phyloP scores from a whole-genome alignment of 1,140 invertebrate genomes.

The Anoplophora glabripennis region DNA sequence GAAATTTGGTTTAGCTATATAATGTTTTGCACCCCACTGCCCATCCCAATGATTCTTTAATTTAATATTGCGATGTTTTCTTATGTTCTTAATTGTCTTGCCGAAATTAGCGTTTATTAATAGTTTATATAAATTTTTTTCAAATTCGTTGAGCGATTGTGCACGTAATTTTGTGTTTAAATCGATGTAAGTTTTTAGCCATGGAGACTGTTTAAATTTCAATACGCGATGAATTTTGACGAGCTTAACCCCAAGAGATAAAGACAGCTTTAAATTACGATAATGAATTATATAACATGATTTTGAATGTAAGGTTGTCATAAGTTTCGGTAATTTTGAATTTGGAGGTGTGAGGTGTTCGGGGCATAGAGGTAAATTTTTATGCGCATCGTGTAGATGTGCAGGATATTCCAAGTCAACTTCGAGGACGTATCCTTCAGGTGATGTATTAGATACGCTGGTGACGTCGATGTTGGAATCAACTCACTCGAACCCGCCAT shows the following conservation, averaged over 20 bases:
- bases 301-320: conserved; percentile 31
- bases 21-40: conserved; percentile 17
- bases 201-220: conserved; percentile 53
- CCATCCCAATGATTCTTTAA: conserved; percentile 19
- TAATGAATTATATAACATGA: conserved; percentile 48
- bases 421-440: conserved; percentile 56
- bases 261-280: conserved; percentile 52
- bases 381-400: conserved; percentile 53
- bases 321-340: conserved; percentile 34
- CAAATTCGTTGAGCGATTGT: conserved; percentile 49
- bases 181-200: conserved; percentile 51
- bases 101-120: conserved; percentile 51
- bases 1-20: conserved; percentile 19
- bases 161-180: conserved; percentile 43
- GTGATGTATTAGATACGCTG: conserved; percentile 42
- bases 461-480: conserved; percentile 34
- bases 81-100: conserved; percentile 50
- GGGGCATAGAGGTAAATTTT: conserved; percentile 48
- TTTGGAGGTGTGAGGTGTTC: conserved; percentile 8
- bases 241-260: conserved; percentile 49
- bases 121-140: conserved; percentile 54
- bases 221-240: conserved; percentile 53
- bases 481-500: conserved; percentile 50
- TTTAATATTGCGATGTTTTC: conserved; percentile 26
- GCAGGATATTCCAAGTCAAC: conserved; percentile 45